These are phyloP conservation scores for Irena cyanogastra DNA, from an alignment of 2,113 vertebrate genomes.

Conservation along the genomic window DNA sequence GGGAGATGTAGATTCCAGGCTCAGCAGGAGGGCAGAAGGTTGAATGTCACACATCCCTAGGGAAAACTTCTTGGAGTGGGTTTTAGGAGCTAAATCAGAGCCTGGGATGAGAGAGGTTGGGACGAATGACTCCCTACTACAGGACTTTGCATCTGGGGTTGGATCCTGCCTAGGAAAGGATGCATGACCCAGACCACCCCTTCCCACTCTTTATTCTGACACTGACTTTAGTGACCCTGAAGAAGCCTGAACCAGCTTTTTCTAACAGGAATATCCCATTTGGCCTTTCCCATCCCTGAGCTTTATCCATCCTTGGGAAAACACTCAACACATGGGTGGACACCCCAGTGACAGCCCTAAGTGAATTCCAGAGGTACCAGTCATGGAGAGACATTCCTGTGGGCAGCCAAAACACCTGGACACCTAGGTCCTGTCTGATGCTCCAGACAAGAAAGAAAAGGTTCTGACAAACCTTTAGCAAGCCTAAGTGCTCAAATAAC, in stretches of 20 bases:
- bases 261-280: not conserved
- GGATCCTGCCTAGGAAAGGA: not conserved
- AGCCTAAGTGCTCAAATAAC: not conserved
- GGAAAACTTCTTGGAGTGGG: not conserved
- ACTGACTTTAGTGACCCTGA: not conserved
- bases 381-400: not conserved
- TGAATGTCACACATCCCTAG: not conserved
- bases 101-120: rapidly evolving
- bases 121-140: not conserved
- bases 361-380: not conserved
- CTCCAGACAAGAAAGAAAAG: not conserved
- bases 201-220: not conserved
- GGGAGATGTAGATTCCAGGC: rapidly evolving
- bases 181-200: not conserved
- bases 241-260: not conserved
- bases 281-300: not conserved
- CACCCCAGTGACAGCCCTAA: rapidly evolving
- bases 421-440: not conserved
- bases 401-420: rapidly evolving
- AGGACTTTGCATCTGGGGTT: not conserved
- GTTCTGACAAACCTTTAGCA: not conserved
- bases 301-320: not conserved
- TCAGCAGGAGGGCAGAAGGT: not conserved
- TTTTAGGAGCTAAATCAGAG: not conserved
- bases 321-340: rapidly evolving